A percentile compares a stretch with the other conserved stretches of the same genome.
Conservation (phyloP, 2,888 invertebrate genomes). For the Drosophila neonasuta region DNA sequence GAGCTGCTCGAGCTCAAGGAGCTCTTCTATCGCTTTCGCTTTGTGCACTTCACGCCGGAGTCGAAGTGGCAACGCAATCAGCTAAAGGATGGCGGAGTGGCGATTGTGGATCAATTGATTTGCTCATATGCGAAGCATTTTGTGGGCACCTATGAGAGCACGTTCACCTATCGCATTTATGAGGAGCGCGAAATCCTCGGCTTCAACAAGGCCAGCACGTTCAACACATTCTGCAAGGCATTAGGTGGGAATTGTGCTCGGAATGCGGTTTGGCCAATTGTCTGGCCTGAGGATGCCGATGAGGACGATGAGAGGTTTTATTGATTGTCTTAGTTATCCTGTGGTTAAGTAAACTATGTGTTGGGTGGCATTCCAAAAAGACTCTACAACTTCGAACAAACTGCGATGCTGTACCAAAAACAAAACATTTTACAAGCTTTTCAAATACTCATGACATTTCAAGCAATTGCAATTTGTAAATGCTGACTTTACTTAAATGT, state of each 20-base stretch:
- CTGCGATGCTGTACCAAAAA: conserved; percentile 69
- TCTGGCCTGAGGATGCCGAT: conserved; percentile 78
- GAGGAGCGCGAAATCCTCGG: conserved; percentile 98
- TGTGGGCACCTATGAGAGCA: conserved; percentile 96
- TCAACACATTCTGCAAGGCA: conserved; percentile 87
- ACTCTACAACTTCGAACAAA: conserved; percentile 49
- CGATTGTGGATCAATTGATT: conserved; percentile 97
- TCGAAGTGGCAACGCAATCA: conserved; percentile 71
- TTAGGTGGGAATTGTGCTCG: conserved; percentile 86
- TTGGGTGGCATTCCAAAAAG: conserved; percentile 27
- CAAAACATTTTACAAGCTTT: conserved; percentile 9
- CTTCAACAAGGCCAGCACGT: conserved; percentile 90
- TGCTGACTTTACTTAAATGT: not conserved
- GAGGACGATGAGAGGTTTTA: conserved; percentile 48
- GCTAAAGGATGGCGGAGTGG: conserved; percentile 90
- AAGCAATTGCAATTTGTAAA: not conserved
- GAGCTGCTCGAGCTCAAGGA: conserved; percentile 80
- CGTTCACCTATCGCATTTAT: conserved; percentile 97
- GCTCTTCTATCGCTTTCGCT: conserved; percentile 71
- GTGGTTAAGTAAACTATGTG: conserved; percentile 28
- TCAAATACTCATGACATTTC: conserved; percentile 18
- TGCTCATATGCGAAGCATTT: conserved; percentile 94
- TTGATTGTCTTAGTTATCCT: conserved; percentile 17
- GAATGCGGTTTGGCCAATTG: conserved; percentile 90
- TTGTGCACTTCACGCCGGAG: conserved; percentile 77